Evolutionary conservation across 2,113 vertebrate species (phyloP), one percentile per base, ranked within the genome.

Genomic region (Zosterops japonicus): DNA sequence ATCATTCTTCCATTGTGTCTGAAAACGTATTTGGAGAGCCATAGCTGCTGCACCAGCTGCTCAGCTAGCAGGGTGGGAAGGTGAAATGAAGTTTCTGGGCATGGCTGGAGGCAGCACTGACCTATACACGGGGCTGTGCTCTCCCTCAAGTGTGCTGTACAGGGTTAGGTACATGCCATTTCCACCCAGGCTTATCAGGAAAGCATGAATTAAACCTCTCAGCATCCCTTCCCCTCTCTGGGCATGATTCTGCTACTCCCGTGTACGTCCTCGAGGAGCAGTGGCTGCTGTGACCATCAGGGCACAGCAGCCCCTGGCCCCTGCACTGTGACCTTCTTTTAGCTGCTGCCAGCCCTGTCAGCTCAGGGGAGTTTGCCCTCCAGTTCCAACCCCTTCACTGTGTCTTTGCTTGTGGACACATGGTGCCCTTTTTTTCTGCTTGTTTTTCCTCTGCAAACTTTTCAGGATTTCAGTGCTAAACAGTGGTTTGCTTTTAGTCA

Each of bases 391-490:
- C 21, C 9, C 28, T 65, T 75, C 29, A 42, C 21, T 23, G 7
- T 72, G 56, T n/a, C 25, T 84, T 72, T 67, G 49, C 49, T 65
- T 53, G 47, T 41, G 31, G 44, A 83, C 47, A 57, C 24, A 27
- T 0, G 9, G 18, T 33, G 11, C 16, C 44, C 13, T 68, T 85
- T 83, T 65, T 55, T 44, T 16, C 55, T 14, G 14, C 42, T 89
- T 94, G 27, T 59, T 90, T 95, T 89, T 8, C 16, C n/a, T 83
- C 25, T 47, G 35, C 36, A 53, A 68, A 60, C 57, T 76, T 91
- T 93, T 91, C 29, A 78, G 68, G 75, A 94, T 91, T 71, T 44
- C 23, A 71, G 33, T 46, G n/a, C 52, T 83, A 93, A 94, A 57
- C 63, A 92, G 46, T 10, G 4, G 35, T 55, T 55, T 76, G 77